Evolutionary conservation across 1,140 invertebrate genomes (phyloP).

Genomic region (Lepidurus couesii): DNA sequence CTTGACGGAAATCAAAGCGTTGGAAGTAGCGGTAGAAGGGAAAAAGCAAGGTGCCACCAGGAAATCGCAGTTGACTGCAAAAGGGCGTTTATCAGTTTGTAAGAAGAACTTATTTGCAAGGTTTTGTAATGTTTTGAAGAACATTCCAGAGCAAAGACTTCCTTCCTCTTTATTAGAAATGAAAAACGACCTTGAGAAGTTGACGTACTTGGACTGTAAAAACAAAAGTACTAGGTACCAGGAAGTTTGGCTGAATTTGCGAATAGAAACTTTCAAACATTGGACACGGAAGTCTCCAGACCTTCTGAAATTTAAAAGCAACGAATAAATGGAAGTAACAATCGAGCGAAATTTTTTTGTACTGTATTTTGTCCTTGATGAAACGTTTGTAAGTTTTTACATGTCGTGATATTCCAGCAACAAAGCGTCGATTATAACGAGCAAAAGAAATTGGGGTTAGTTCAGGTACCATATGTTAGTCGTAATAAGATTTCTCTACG

Average conservation of each 20-base stretch:
- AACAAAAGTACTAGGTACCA: background rate
- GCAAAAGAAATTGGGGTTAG: too few species aligned
- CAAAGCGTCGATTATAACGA: too few species aligned
- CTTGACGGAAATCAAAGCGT: constrained; percentile 35
- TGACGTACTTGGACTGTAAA: constrained; percentile 34
- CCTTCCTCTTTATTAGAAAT: background rate
- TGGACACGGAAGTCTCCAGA: background rate
- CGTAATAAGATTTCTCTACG: too few species aligned
- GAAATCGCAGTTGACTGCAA: constrained; percentile 54
- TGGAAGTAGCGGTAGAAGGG: constrained; percentile 72
- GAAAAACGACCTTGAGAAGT: constrained; percentile 33
- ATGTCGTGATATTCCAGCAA: too few species aligned
- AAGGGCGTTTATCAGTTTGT: constrained; percentile 53
- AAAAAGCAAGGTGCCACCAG: constrained; percentile 73
- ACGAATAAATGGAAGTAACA: background rate
- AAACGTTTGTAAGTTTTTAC: too few species aligned
- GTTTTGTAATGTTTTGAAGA: constrained; percentile 50
- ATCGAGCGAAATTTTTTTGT: background rate
- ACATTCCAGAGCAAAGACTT: constrained; percentile 8
- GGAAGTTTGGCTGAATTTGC: background rate
- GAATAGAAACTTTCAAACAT: background rate
- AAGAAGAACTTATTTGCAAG: constrained; percentile 57
- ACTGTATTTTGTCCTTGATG: background rate
- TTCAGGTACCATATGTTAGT: too few species aligned
- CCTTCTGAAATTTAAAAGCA: background rate